Percentiles rank a stretch among this genome's conserved stretches.
Evolutionary conservation across 1,140 invertebrate species (phyloP).

Genomic region (Pseudomyrmex gracilis): DNA sequence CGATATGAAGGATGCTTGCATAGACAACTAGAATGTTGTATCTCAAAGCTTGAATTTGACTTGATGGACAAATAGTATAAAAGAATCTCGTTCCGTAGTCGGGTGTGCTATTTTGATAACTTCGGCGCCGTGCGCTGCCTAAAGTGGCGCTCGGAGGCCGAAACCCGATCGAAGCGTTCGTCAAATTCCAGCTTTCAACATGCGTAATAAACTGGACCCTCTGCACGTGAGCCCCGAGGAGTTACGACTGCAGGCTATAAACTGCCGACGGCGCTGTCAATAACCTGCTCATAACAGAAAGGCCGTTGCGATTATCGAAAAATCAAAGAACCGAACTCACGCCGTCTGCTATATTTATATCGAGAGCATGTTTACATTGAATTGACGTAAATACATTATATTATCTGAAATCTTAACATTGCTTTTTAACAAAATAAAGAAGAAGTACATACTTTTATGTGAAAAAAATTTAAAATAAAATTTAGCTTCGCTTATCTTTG

Average conservation of each 20-base stretch:
- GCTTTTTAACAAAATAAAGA: not conserved
- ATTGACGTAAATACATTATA: not conserved
- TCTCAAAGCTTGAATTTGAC: slow-evolving; percentile 40
- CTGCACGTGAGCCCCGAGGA: slow-evolving; percentile 74
- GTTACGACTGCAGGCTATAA: slow-evolving; percentile 61
- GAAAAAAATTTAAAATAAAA: not conserved
- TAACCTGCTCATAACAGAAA: slow-evolving; percentile 44
- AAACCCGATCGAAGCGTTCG: slow-evolving; percentile 25
- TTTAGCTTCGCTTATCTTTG: not conserved
- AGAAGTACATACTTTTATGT: not conserved
- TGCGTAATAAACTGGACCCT: slow-evolving; percentile 70
- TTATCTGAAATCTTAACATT: too few relatives aligned
- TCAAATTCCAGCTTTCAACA: slow-evolving; percentile 50
- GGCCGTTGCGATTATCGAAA: slow-evolving; percentile 48
- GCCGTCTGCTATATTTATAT: not conserved
- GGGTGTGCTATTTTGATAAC: slow-evolving; percentile 26
- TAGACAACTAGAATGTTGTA: slow-evolving; percentile 1
- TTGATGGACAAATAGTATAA: not conserved
- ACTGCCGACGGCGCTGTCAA: slow-evolving; percentile 55
- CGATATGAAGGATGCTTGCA: slow-evolving; percentile 34
- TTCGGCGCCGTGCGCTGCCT: slow-evolving; percentile 4
- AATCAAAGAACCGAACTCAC: slow-evolving; percentile 14
- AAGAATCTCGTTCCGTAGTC: not conserved
- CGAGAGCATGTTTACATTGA: not conserved
- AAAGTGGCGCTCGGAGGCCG: slow-evolving; percentile 13